These are phyloP conservation scores for Strigamia transsilvanica DNA, from an alignment of 2,888 invertebrate species.

Conservation along the genomic window DNA sequence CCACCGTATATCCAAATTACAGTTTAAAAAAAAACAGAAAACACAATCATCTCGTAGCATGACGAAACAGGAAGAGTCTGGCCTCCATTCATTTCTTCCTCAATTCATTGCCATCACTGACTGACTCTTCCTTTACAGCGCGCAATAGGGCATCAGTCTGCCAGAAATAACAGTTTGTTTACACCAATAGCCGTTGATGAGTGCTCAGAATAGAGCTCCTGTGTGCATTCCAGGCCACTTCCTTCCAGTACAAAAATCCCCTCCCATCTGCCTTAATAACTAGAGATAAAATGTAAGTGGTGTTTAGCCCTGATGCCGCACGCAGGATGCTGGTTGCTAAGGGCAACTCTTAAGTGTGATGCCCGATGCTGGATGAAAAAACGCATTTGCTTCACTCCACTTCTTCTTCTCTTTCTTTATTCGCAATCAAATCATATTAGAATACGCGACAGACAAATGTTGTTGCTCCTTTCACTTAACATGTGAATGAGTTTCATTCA, in stretches of 20 bases:
- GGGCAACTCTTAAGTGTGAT: conserved; percentile 39
- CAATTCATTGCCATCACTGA: conserved; percentile 32
- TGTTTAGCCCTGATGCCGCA: conserved; percentile 37
- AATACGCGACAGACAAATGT: not conserved
- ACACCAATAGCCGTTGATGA: conserved; percentile 42
- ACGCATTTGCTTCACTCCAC: conserved; percentile 21
- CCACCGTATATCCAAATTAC: too few relatives aligned
- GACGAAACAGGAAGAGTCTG: not conserved
- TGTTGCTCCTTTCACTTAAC: conserved; percentile 1
- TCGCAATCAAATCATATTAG: conserved; percentile 23
- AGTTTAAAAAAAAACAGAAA: not conserved
- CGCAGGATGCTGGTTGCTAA: conserved; percentile 32
- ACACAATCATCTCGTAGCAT: not conserved
- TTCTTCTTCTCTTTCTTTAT: conserved; percentile 33
- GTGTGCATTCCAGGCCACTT: conserved; percentile 41
- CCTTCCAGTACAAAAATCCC: conserved; percentile 39
- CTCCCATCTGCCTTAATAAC: conserved; percentile 42
- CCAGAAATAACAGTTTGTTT: conserved; percentile 43
- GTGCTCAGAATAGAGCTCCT: conserved; percentile 38
- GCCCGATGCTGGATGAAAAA: not conserved
- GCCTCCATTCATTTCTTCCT: conserved; percentile 28
- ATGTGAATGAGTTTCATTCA: conserved; percentile 24
- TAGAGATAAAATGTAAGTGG: conserved; percentile 40
- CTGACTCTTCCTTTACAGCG: conserved; percentile 27
- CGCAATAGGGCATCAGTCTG: conserved; percentile 41